phyloP scores from a whole-genome alignment of 2,888 invertebrate genomes.

The Seladonia tumulorum region DNA sequence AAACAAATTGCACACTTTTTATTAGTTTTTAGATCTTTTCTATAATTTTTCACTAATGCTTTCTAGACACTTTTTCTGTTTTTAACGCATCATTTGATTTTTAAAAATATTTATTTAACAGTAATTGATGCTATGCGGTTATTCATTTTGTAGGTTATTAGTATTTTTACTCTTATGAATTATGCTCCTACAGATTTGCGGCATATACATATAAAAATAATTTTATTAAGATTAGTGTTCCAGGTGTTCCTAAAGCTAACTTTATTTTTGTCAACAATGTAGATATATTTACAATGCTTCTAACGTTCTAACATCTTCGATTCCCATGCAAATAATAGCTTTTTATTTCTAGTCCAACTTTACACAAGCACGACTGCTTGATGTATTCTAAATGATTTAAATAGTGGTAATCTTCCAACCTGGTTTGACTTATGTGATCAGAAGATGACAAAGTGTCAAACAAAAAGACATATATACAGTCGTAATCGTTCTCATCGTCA shows the following conservation, averaged over 20 bases:
- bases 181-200: no score
- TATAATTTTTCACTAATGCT: background rate
- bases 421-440: background rate
- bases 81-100: background rate
- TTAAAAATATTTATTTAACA: background rate
- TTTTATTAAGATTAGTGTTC: conserved; percentile 1
- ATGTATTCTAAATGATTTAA: background rate
- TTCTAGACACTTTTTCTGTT: background rate
- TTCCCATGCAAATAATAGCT: background rate
- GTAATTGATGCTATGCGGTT: background rate
- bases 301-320: background rate
- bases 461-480: background rate
- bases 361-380: background rate
- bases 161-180: background rate
- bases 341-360: background rate
- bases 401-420: background rate
- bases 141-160: background rate
- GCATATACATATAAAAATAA: conserved; percentile 1
- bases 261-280: background rate
- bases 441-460: background rate
- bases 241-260: background rate
- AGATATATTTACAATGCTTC: background rate
- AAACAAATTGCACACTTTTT: background rate
- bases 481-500: background rate
- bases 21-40: background rate